phyloP scores from a whole-genome alignment of 2,113 vertebrate species.

The Engystomops pustulosus region DNA sequence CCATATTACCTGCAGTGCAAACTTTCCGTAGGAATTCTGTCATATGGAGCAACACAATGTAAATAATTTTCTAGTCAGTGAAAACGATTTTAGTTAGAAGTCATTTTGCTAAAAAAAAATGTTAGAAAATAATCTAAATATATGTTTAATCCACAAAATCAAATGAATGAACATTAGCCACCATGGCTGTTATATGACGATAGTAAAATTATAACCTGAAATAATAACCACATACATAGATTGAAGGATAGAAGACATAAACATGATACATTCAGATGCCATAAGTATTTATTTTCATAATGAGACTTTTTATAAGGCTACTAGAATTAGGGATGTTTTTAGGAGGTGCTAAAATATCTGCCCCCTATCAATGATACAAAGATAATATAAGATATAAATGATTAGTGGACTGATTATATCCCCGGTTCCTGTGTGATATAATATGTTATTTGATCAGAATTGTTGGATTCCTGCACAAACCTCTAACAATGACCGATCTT shows the following conservation, averaged over 20 bases:
- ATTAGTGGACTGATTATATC: not conserved
- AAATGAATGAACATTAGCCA: not conserved
- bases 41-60: not conserved
- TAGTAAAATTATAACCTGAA: not conserved
- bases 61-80: too few species aligned
- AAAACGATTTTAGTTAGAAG: not conserved
- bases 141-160: not conserved
- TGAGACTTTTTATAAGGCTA: too few species aligned
- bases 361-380: too few species aligned
- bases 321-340: too few species aligned
- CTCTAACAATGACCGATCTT: not conserved
- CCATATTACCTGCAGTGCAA: not conserved
- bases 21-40: not conserved
- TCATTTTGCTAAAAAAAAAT: not conserved
- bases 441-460: not conserved
- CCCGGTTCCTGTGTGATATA: not conserved
- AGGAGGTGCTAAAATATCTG: not conserved
- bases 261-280: too few species aligned
- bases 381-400: not conserved
- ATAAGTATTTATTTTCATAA: too few species aligned
- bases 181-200: not conserved
- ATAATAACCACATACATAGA: not conserved
- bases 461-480: not conserved
- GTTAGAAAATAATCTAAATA: not conserved
- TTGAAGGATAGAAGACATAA: too few species aligned